Conservation (phyloP, 1,140 invertebrate genomes). For the Pachypsylla venusta region DNA sequence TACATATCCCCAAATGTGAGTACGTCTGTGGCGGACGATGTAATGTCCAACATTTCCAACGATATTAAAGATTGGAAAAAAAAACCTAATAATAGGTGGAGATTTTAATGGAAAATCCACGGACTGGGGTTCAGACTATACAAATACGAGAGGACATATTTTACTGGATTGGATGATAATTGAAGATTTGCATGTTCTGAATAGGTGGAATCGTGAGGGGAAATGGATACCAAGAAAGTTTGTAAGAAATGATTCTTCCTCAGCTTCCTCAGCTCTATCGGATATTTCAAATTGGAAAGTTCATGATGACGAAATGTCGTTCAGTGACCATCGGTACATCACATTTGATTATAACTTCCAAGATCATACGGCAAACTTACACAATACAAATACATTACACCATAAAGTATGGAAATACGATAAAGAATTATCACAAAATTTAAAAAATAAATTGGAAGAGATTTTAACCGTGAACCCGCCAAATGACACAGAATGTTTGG, state of each 20-base stretch:
- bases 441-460: background rate
- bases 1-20: background rate
- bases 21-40: background rate
- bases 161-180: background rate
- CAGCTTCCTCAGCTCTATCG: background rate
- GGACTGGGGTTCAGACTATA: background rate
- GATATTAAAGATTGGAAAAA: background rate
- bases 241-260: background rate
- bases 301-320: background rate
- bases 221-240: background rate
- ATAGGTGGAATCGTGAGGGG: too few relatives aligned
- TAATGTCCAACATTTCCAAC: background rate
- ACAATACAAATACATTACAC: too few relatives aligned
- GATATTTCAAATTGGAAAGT: background rate
- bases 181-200: background rate
- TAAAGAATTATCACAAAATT: background rate
- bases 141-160: background rate
- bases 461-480: background rate
- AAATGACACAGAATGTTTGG: background rate
- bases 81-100: background rate
- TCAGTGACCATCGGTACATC: background rate
- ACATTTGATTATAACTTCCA: too few relatives aligned
- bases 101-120: conserved; percentile 6
- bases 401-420: background rate
- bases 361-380: too few relatives aligned